Base-by-base conservation (phyloP, 2,797 vertebrate species). In the Galago senegalensis region DNA sequence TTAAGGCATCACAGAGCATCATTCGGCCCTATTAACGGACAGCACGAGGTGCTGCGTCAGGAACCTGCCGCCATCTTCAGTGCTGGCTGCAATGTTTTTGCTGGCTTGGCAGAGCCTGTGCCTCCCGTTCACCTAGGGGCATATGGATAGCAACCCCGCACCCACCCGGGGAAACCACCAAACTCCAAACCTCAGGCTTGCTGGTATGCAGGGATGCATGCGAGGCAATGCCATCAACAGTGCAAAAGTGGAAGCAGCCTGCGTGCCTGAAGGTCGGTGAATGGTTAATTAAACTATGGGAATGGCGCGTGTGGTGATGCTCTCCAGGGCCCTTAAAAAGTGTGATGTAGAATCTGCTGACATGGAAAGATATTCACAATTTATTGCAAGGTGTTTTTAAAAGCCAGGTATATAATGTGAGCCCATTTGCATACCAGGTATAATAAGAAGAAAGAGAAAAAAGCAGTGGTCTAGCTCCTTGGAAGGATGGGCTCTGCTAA, bases 21-120 rank as follows among this genome's bases (percentile, higher is more conserved):
- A 82, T 96, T 97, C 77, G 16, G 96, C 91, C 87, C 96, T 96
- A 56, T 84, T 97, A 97, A 97, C 43, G 91, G 93, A 96, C 95
- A 95, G 34, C 34, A n/a, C 69, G 65, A 86, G 0, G 0, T 91
- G 96, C 97, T 97, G 96, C 2, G 49, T 97, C 96, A 97, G 97
- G 89, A 97, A 43, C 46, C 79, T 23, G 89, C 25, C 73, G 90
- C 91, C 73, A 5, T 84, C 88, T 96, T 98, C 69, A 95, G 72
- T 82, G 93, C 31, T 20, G 53, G 40, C 70, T 93, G 53, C 56
- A 76, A 40, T 95, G n/a, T 95, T 69, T 97, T 63, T 6, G 37
- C 97, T 94, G 75, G 82, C 90, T 89, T 94, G 86, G 82, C 95
- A 96, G 92, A 95, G 70, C 4, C 0, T 5, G 40, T 60, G 27